Percentiles rank a stretch among this genome's conserved stretches.
These are phyloP conservation scores for Leistus spinibarbis DNA, from an alignment of 2,888 invertebrate genomes.

Conservation along the genomic window DNA sequence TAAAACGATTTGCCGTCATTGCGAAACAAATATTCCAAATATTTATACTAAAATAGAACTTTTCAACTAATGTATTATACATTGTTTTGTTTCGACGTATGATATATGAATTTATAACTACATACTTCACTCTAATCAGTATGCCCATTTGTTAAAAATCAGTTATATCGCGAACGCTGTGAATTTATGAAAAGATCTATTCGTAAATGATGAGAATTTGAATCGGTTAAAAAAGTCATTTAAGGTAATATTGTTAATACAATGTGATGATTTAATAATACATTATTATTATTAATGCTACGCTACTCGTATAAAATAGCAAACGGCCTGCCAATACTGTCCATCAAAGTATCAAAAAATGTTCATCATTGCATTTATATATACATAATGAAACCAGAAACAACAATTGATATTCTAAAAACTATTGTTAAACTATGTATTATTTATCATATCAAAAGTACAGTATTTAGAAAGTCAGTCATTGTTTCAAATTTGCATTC, in stretches of 20 bases:
- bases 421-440: not conserved
- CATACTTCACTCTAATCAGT: no score
- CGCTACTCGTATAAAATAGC: slow-evolving; percentile 44
- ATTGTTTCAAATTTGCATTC: not conserved
- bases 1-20: no score
- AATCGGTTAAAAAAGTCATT: not conserved
- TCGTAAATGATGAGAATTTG: not conserved
- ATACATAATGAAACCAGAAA: slow-evolving; percentile 24
- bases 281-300: slow-evolving; percentile 15
- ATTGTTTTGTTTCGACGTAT: no score
- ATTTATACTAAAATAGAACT: not conserved
- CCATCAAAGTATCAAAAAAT: slow-evolving; percentile 46
- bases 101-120: no score
- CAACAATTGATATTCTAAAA: slow-evolving; percentile 17
- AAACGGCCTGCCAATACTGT: slow-evolving; percentile 45
- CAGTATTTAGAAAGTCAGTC: not conserved
- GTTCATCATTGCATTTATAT: slow-evolving; percentile 28
- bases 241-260: not conserved
- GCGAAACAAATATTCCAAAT: slow-evolving; percentile 6
- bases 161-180: not conserved
- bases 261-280: slow-evolving; percentile 5
- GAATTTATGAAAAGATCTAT: not conserved
- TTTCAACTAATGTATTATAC: not conserved
- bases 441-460: not conserved
- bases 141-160: not conserved